These are phyloP conservation scores for Cheilosia pagana DNA, from an alignment of 2,888 invertebrate species.

Conservation along the genomic window DNA sequence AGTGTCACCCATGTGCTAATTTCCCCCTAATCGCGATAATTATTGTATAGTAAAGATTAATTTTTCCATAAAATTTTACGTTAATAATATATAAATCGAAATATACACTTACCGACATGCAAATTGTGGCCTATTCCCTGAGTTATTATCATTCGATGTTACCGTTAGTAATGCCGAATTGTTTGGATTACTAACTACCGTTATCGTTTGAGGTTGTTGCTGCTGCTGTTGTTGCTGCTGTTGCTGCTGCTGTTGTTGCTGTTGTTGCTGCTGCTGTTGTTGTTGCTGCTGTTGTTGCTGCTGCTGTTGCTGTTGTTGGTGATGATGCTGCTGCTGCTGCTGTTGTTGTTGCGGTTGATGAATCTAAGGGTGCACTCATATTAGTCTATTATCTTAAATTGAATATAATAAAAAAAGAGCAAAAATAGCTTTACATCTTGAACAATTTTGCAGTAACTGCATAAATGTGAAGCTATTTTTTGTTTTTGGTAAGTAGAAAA, in stretches of 20 bases:
- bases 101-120: conserved; percentile 81
- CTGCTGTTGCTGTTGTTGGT: conserved; percentile 83
- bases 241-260: conserved; percentile 78
- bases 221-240: conserved; percentile 83
- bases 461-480: conserved; percentile 17
- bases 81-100: background rate
- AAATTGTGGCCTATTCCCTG: conserved; percentile 82
- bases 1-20: too few species aligned
- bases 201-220: conserved; percentile 83
- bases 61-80: background rate
- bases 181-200: conserved; percentile 83
- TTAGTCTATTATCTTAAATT: background rate
- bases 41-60: too few species aligned
- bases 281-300: conserved; percentile 81
- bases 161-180: conserved; percentile 82
- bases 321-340: conserved; percentile 77
- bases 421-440: conserved; percentile 30
- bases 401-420: background rate
- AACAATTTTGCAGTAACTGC: background rate
- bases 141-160: conserved; percentile 81
- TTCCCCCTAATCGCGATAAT: too few species aligned
- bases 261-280: conserved; percentile 77
- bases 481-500: conserved; percentile 3
- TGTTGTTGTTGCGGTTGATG: conserved; percentile 78
- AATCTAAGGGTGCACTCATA: conserved; percentile 63